Percentiles rank a stretch among this genome's conserved stretches.
These are phyloP conservation scores for Cheiracanthium punctorium DNA, from an alignment of 2,888 invertebrate genomes.

Conservation along the genomic window DNA sequence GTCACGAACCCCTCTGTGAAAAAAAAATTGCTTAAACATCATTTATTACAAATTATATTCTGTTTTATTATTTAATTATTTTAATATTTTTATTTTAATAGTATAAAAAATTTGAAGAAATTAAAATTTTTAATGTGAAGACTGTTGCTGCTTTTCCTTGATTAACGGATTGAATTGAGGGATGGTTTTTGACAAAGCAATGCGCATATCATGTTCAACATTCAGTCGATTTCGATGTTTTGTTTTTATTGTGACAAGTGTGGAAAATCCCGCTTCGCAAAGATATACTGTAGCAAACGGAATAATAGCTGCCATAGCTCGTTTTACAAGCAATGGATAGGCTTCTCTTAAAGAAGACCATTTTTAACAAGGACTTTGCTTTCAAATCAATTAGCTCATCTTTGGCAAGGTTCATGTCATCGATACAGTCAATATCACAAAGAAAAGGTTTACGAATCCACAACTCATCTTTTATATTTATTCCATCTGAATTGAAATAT, in stretches of 20 bases:
- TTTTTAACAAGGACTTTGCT: constrained; percentile 44
- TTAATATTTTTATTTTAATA: no score
- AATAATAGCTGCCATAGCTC: constrained; percentile 40
- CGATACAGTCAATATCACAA: no score
- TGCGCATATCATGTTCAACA: constrained; percentile 33
- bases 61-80: no score
- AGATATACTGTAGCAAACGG: constrained; percentile 45
- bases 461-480: no score
- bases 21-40: constrained; percentile 52
- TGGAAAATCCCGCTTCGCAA: constrained; percentile 40
- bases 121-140: no score
- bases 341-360: no score
- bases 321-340: constrained; percentile 12
- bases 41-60: constrained; percentile 50
- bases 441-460: no score
- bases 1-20: constrained; percentile 48
- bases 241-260: constrained; percentile 35
- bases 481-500: no score
- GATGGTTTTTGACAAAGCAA: constrained; percentile 43
- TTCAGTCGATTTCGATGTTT: constrained; percentile 41
- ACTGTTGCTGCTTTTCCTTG: constrained; percentile 46
- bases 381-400: constrained; percentile 47
- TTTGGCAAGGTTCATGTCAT: constrained; percentile 49
- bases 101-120: no score
- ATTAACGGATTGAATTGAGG: constrained; percentile 44